Conservation (phyloP, 2,888 invertebrate genomes). For the Amphipoea oculea region DNA sequence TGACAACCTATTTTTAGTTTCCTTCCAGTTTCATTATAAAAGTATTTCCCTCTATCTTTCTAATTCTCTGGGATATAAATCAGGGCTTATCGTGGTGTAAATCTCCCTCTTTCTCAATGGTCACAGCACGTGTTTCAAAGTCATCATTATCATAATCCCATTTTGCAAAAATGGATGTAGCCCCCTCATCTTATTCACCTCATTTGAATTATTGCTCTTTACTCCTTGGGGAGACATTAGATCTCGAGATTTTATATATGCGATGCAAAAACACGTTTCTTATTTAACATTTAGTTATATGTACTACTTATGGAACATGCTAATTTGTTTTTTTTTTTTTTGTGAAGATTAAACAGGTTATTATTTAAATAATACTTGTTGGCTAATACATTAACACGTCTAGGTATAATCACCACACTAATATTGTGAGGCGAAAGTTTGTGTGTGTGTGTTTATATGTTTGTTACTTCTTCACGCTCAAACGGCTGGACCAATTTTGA, state of each 20-base stretch:
- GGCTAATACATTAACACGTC: not conserved
- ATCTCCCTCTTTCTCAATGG: constrained; percentile 64
- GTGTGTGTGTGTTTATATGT: no score
- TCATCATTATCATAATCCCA: constrained; percentile 80
- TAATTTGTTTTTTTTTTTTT: not conserved
- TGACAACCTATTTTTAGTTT: constrained; percentile 57
- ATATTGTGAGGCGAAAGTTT: no score
- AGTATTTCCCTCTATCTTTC: constrained; percentile 39
- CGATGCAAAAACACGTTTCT: constrained; percentile 34
- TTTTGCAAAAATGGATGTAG: constrained; percentile 77
- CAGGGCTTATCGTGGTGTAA: constrained; percentile 65
- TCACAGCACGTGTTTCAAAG: constrained; percentile 73
- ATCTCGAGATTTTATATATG: constrained; percentile 48
- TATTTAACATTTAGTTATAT: constrained; percentile 31
- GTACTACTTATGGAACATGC: not conserved
- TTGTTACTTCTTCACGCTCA: no score
- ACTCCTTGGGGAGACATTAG: constrained; percentile 74
- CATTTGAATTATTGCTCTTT: constrained; percentile 76
- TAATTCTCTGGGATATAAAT: constrained; percentile 66
- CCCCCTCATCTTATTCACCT: constrained; percentile 75
- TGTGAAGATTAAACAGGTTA: not conserved
- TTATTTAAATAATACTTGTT: not conserved
- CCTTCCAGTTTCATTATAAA: constrained; percentile 23
- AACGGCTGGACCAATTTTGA: no score
- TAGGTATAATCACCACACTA: not conserved